phyloP scores from a whole-genome alignment of 92 coral and sea anemone species.

The Parazoanthus swiftii region DNA sequence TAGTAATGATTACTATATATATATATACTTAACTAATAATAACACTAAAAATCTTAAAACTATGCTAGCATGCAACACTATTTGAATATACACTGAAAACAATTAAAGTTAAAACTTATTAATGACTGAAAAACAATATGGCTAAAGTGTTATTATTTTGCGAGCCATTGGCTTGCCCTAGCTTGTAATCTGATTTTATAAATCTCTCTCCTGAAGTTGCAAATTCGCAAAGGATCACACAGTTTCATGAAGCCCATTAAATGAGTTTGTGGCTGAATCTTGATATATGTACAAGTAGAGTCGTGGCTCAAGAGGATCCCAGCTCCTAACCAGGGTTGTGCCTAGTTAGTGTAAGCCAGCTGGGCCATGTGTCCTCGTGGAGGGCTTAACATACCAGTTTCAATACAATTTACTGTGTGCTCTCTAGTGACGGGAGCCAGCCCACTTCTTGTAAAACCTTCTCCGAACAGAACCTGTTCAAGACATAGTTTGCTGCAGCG shows the following conservation, averaged over 20 bases:
- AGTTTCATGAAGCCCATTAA: not conserved
- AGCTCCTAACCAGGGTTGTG: not conserved
- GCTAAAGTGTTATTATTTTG: not conserved
- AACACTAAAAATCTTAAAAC: too few species aligned
- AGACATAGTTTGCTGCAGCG: conserved; percentile 24
- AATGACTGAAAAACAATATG: not conserved
- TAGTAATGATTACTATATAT: too few species aligned
- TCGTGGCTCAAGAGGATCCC: not conserved
- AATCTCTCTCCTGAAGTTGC: not conserved
- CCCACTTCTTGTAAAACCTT: conserved; percentile 18
- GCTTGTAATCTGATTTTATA: not conserved
- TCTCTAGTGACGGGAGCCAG: conserved; percentile 34
- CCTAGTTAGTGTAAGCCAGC: not conserved
- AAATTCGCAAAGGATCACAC: conserved; percentile 3
- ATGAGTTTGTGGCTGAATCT: conserved; percentile 6
- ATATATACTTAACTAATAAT: too few species aligned
- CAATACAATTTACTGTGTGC: not conserved
- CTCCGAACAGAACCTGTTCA: conserved; percentile 26
- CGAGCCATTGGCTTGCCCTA: not conserved
- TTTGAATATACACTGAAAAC: not conserved
- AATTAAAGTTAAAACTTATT: not conserved
- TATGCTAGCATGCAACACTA: not conserved
- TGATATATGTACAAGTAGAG: not conserved
- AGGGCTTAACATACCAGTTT: conserved; percentile 27
- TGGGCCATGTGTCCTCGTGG: not conserved